Conservation (phyloP, 1,140 invertebrate genomes). For the Drosophila kohkoa region DNA sequence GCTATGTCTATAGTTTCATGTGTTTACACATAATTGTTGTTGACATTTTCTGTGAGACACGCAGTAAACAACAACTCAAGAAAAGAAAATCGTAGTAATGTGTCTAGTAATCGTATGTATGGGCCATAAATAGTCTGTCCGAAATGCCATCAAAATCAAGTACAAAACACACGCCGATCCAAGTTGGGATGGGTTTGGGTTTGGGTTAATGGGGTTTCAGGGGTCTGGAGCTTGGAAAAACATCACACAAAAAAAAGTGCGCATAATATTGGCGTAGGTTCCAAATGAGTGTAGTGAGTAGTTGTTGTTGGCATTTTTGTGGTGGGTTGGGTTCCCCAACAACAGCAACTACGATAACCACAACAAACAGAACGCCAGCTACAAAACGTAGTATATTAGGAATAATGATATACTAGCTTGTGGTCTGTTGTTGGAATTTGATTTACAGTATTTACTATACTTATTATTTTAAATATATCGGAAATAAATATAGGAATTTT, state of each 20-base stretch:
- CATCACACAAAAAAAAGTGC: conserved; percentile 35
- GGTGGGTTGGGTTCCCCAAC: conserved; percentile 44
- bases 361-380: conserved; percentile 26
- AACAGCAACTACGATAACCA: conserved; percentile 41
- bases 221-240: conserved; percentile 14
- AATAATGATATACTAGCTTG: conserved; percentile 4
- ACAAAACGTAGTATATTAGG: conserved; percentile 12
- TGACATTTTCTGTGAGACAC: conserved; percentile 54
- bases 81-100: neutral
- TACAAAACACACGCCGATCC: conserved; percentile 60
- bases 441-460: too few relatives aligned
- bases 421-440: neutral
- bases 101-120: conserved; percentile 12
- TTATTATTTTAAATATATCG: neutral
- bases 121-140: conserved; percentile 20
- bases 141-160: conserved; percentile 65
- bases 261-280: conserved; percentile 57
- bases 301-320: conserved; percentile 42
- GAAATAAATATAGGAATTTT: too few relatives aligned
- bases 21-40: conserved; percentile 52
- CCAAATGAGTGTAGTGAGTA: conserved; percentile 11
- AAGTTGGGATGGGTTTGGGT: conserved; percentile 24
- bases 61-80: neutral
- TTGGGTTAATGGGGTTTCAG: conserved; percentile 16
- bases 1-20: conserved; percentile 26